Evolutionary conservation across 2,797 vertebrate genomes (phyloP).

Genomic region (Artibeus jamaicensis): DNA sequence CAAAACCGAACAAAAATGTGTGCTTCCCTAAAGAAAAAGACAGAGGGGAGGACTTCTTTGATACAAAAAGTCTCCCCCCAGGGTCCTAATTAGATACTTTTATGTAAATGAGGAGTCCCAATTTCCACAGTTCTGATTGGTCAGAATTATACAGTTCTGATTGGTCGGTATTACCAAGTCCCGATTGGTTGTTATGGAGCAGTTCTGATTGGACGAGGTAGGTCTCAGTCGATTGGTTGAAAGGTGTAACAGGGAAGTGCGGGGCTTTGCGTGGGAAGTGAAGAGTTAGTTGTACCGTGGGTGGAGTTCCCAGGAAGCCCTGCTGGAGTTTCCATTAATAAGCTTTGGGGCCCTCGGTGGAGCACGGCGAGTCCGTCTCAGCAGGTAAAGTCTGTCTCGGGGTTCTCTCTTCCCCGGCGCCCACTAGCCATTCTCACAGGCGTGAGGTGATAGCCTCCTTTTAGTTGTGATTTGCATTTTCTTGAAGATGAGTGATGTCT

Average conservation of each 20-base stretch:
- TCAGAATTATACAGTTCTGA: neutral
- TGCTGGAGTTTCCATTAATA: accelerated
- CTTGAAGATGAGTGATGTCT: neutral
- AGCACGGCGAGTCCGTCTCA: accelerated
- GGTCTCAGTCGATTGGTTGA: neutral
- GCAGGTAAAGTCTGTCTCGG: neutral
- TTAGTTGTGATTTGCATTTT: neutral
- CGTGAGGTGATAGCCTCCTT: neutral
- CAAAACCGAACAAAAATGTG: neutral
- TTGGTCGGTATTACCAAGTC: neutral
- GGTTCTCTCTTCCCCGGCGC: neutral
- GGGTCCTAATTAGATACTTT: neutral
- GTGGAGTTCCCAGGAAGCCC: neutral
- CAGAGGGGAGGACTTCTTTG: neutral
- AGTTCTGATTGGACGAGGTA: neutral
- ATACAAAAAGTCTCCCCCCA: no score
- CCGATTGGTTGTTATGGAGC: neutral
- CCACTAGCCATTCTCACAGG: neutral
- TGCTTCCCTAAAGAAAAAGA: no score
- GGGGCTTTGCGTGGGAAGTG: accelerated
- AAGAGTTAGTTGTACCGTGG: accelerated
- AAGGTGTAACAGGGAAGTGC: neutral
- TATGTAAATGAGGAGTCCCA: neutral
- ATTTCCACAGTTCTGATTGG: neutral
- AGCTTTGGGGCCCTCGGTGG: neutral